phyloP scores from a whole-genome alignment of 2,113 vertebrate species.

The Mobula hypostoma region DNA sequence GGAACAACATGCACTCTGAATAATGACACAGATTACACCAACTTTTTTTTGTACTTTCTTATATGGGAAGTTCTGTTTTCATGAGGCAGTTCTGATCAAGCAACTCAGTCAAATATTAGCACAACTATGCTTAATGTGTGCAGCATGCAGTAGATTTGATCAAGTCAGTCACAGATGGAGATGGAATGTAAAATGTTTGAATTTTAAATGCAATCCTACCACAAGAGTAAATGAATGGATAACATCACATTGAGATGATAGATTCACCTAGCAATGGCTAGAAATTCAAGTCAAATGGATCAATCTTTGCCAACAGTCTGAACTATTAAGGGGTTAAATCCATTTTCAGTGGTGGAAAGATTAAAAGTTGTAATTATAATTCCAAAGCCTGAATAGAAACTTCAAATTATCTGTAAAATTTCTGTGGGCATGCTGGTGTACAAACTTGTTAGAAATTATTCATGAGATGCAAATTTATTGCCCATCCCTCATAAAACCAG shows the following conservation, averaged over 20 bases:
- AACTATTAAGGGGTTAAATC: not conserved
- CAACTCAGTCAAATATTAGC: not conserved
- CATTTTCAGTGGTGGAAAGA: not conserved
- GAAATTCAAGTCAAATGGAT: not conserved
- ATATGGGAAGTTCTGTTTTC: not conserved
- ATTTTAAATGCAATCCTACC: not conserved
- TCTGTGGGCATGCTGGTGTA: not conserved
- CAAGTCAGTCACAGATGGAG: not conserved
- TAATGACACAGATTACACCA: not conserved
- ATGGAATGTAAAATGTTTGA: not conserved
- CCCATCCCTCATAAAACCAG: not conserved
- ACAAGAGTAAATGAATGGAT: not conserved
- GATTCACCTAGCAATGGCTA: not conserved
- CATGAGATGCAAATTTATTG: not conserved
- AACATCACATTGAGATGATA: not conserved
- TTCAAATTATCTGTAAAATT: not conserved
- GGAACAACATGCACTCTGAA: not conserved
- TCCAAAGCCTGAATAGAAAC: not conserved
- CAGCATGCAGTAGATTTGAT: not conserved
- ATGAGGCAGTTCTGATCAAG: not conserved
- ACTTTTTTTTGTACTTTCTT: not conserved
- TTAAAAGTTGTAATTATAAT: not conserved
- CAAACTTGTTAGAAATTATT: not conserved
- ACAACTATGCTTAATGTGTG: conserved; percentile 2
- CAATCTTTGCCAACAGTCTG: not conserved